Conservation (phyloP, 2,888 invertebrate genomes). For the Eustalomyia histrio region DNA sequence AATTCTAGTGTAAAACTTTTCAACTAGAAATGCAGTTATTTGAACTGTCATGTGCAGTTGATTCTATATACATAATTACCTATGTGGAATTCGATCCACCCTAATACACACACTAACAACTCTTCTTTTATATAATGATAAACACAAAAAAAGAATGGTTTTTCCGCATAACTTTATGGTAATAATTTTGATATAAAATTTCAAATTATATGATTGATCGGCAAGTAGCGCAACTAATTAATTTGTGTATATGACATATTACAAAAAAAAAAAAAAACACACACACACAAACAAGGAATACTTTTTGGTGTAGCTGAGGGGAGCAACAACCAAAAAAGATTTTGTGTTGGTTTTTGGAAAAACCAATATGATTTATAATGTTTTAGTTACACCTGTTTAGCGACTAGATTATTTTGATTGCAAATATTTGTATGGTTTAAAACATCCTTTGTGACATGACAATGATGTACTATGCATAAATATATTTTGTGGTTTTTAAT, state of each 20-base stretch:
- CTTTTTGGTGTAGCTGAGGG: too few species aligned
- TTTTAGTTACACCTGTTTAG: constrained; percentile 55
- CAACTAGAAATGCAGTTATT: too few species aligned
- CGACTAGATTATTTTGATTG: constrained; percentile 28
- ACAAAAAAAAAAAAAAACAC: too few species aligned
- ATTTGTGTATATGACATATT: constrained; percentile 69
- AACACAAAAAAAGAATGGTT: background rate
- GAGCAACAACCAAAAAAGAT: background rate
- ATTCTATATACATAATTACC: too few species aligned
- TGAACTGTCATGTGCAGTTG: too few species aligned
- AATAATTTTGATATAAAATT: constrained; percentile 4
- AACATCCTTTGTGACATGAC: constrained; percentile 29
- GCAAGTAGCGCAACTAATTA: constrained; percentile 77
- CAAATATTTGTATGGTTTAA: constrained; percentile 14
- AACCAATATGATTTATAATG: constrained; percentile 50
- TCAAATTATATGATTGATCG: constrained; percentile 78
- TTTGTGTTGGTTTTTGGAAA: background rate
- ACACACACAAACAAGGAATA: too few species aligned
- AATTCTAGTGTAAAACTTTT: too few species aligned
- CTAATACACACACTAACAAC: background rate
- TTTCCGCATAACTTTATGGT: background rate
- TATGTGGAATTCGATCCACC: too few species aligned
- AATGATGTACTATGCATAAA: constrained; percentile 43
- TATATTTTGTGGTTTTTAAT: constrained; percentile 63
- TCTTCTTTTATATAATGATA: background rate